Percentiles rank a stretch among this genome's conserved stretches.
Conservation (phyloP, 2,113 vertebrate species). For the Anolis sagrei region DNA sequence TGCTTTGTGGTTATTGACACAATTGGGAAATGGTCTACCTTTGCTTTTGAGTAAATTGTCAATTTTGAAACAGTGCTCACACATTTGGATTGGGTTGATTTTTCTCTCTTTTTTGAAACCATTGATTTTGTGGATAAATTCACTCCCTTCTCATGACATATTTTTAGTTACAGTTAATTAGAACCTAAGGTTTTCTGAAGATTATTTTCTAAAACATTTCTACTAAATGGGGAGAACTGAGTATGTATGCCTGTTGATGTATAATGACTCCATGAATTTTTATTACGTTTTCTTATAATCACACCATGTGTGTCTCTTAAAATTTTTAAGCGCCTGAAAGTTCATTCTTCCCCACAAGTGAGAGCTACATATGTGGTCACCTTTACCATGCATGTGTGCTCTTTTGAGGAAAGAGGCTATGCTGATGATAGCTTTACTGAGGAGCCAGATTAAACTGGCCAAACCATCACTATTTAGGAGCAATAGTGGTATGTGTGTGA, state of each 20-base stretch:
- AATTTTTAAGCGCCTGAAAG: no score
- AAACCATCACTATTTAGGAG: no score
- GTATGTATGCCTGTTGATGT: background rate
- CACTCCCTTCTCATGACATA: background rate
- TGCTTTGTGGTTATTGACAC: conserved; percentile 72
- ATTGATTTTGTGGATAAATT: background rate
- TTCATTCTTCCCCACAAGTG: no score
- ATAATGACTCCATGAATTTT: no score
- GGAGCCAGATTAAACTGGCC: no score
- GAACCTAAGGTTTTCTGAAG: background rate
- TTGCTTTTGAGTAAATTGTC: conserved; percentile 58
- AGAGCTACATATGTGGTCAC: no score
- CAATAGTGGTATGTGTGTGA: no score
- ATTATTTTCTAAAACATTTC: background rate
- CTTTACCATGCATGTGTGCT: background rate
- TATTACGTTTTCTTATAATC: no score
- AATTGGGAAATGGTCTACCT: conserved; percentile 66
- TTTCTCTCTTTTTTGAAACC: background rate
- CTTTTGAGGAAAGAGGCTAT: background rate
- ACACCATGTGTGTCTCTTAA: no score
- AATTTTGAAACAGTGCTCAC: conserved; percentile 16
- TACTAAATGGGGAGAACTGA: background rate
- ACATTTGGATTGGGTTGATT: background rate
- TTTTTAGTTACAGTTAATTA: background rate
- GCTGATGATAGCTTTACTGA: no score